A percentile compares a stretch with the other conserved stretches of the same genome.
phyloP scores from a whole-genome alignment of 2,113 vertebrate species.

The Neomonachus schauinslandi region DNA sequence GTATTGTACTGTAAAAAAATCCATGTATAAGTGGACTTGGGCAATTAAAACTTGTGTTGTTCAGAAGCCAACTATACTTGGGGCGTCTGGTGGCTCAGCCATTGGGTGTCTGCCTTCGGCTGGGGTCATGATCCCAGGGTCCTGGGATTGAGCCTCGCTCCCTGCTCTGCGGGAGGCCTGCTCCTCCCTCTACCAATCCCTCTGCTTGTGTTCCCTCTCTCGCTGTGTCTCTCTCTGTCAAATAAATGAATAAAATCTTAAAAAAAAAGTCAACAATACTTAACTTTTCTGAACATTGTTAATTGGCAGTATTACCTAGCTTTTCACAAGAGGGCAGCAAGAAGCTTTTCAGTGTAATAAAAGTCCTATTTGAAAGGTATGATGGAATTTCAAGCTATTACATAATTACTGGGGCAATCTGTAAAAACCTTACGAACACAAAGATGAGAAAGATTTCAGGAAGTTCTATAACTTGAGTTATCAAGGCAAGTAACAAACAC shows the following conservation, averaged over 20 bases:
- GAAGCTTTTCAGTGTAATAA: conserved; percentile 26
- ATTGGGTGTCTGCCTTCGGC: no score
- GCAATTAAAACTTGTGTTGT: background rate
- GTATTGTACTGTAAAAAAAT: background rate
- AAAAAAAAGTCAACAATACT: background rate
- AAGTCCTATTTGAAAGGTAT: conserved; percentile 17
- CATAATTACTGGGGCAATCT: background rate
- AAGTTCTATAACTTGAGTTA: background rate
- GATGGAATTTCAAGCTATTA: conserved; percentile 4
- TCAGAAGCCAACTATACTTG: background rate
- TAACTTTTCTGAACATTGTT: conserved; percentile 9
- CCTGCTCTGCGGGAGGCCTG: no score
- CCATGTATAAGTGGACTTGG: background rate
- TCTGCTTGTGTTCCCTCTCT: no score
- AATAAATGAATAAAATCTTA: no score
- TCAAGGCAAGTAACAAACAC: background rate
- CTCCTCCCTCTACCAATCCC: no score
- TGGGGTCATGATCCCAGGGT: no score
- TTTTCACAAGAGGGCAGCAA: conserved; percentile 64
- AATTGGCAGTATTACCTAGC: conserved; percentile 3
- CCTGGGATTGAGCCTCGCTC: no score
- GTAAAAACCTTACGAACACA: background rate
- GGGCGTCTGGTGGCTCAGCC: no score
- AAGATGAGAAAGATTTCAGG: background rate
- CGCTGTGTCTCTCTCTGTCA: no score